Conservation (phyloP, 2,888 invertebrate genomes). For the Suillia variegata region DNA sequence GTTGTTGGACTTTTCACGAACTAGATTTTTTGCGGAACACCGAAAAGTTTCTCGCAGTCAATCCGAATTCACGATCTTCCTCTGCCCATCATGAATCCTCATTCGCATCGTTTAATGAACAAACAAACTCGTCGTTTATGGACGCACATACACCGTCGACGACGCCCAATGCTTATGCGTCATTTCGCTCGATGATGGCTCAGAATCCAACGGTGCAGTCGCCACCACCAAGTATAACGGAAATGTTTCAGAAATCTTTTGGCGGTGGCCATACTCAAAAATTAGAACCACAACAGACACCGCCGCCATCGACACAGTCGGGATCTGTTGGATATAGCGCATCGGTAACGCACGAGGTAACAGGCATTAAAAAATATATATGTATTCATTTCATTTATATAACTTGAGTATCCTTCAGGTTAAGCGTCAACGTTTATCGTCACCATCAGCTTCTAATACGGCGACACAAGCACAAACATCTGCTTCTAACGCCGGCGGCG, state of each 20-base stretch:
- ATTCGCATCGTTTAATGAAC: constrained; percentile 29
- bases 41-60: constrained; percentile 52
- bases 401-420: too few relatives aligned
- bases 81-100: too few relatives aligned
- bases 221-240: constrained; percentile 47
- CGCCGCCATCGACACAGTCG: constrained; percentile 29
- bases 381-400: too few relatives aligned
- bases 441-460: constrained; percentile 30
- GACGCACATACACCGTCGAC: constrained; percentile 6
- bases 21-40: constrained; percentile 53
- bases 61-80: constrained; percentile 37
- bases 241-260: constrained; percentile 56
- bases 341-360: too few relatives aligned
- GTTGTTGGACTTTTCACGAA: constrained; percentile 55
- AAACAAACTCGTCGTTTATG: too few relatives aligned
- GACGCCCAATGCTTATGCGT: too few relatives aligned
- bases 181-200: constrained; percentile 33
- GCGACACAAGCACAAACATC: too few relatives aligned
- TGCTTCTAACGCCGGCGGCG: not conserved
- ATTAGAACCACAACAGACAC: constrained; percentile 33
- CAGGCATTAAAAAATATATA: too few relatives aligned
- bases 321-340: too few relatives aligned
- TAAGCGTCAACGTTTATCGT: constrained; percentile 26
- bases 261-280: constrained; percentile 43
- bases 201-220: constrained; percentile 19